These are phyloP conservation scores for Bovichtus diacanthus DNA, from an alignment of 2,797 vertebrate genomes.

Conservation along the genomic window DNA sequence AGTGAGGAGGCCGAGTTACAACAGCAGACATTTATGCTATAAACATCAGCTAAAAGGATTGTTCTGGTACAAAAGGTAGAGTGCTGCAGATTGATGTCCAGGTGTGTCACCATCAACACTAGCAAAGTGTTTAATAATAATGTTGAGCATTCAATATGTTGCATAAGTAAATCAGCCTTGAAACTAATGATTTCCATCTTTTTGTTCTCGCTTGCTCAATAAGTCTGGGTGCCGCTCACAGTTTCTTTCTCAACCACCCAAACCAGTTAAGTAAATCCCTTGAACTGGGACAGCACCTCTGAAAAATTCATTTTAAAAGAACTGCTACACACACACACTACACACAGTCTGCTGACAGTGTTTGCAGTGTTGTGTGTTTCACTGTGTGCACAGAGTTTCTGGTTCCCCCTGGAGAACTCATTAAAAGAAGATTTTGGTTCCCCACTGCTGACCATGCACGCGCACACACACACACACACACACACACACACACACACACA, in stretches of 20 bases:
- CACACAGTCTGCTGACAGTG: slow-evolving; percentile 34
- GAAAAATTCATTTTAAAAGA: slow-evolving; percentile 18
- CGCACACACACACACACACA: not conserved
- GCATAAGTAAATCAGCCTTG: not conserved
- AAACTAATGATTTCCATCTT: not conserved
- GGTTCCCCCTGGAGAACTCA: slow-evolving; percentile 79
- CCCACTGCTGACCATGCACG: slow-evolving; percentile 59
- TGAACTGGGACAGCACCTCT: slow-evolving; percentile 26
- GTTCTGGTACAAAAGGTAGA: not conserved
- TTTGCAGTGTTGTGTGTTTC: slow-evolving; percentile 57
- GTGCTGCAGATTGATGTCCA: not conserved
- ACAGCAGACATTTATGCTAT: not conserved
- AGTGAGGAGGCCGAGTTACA: not conserved
- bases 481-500: not conserved
- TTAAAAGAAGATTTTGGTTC: slow-evolving; percentile 80
- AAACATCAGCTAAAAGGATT: not conserved
- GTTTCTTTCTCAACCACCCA: not conserved
- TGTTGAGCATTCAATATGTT: not conserved
- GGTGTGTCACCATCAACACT: not conserved
- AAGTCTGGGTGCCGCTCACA: not conserved
- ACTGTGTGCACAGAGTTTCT: slow-evolving; percentile 56
- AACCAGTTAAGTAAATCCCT: slow-evolving; percentile 26
- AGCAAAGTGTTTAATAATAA: not conserved
- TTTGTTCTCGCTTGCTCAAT: not conserved
- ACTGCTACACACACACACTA: slow-evolving; percentile 22